Evolutionary conservation across 2,888 invertebrate species (phyloP).

Genomic region (Epirrhoe alternata): DNA sequence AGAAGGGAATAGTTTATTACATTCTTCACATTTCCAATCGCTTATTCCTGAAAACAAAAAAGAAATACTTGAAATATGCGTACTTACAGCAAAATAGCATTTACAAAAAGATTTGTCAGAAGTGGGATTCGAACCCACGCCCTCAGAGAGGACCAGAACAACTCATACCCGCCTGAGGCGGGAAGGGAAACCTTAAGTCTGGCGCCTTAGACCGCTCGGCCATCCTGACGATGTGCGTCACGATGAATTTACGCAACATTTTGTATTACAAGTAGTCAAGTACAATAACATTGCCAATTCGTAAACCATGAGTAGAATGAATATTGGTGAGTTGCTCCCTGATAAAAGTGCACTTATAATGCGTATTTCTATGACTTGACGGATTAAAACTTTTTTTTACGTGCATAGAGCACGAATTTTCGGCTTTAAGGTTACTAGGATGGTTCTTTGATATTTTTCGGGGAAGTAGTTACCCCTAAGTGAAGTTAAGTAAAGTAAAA

Average conservation of each 20-base stretch:
- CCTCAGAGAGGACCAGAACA: slow-evolving; percentile 7
- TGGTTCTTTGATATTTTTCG: no score
- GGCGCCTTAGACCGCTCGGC: not conserved
- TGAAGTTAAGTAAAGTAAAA: no score
- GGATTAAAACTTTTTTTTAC: no score
- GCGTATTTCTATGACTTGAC: no score
- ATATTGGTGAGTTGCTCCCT: no score
- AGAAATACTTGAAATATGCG: not conserved
- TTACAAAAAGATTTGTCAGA: slow-evolving; percentile 8
- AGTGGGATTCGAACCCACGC: slow-evolving; percentile 15
- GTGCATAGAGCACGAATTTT: no score
- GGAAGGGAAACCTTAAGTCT: slow-evolving; percentile 1
- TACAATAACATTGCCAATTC: no score
- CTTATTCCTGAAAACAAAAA: slow-evolving; percentile 74
- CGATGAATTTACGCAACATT: not conserved
- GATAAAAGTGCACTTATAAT: no score
- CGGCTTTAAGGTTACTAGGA: no score
- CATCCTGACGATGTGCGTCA: not conserved
- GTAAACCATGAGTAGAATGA: no score
- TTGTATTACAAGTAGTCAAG: no score
- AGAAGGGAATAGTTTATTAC: slow-evolving; percentile 86
- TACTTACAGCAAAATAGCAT: not conserved
- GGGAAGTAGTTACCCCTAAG: no score
- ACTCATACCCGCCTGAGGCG: not conserved
- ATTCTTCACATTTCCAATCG: slow-evolving; percentile 86